These are phyloP conservation scores for Tonatia bakeri DNA, from an alignment of 2,113 vertebrate species.

Conservation along the genomic window DNA sequence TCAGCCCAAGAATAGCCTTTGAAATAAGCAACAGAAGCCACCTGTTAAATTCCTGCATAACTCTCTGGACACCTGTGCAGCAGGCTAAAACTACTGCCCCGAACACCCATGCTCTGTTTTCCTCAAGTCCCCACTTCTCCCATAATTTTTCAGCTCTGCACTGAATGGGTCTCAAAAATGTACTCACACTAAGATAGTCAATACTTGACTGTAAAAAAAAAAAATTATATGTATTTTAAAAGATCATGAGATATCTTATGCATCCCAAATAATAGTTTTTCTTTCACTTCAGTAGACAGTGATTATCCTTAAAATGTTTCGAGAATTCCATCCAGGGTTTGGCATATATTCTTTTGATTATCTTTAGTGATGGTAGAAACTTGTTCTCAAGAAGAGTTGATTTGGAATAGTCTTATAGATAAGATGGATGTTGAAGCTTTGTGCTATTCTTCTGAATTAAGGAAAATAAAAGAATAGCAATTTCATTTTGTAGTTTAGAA, in stretches of 20 bases:
- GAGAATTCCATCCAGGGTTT: background rate
- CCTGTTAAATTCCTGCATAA: background rate
- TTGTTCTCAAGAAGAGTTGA: background rate
- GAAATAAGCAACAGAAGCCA: background rate
- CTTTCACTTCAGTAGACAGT: background rate
- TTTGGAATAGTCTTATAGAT: background rate
- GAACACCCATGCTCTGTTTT: background rate
- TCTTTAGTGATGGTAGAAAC: background rate
- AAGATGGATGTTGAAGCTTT: background rate
- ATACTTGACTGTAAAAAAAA: background rate
- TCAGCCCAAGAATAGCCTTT: background rate
- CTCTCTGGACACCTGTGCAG: background rate
- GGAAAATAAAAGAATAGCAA: background rate
- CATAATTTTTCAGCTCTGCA: background rate
- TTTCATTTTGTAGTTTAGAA: conserved; percentile 15
- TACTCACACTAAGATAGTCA: background rate
- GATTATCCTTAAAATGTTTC: background rate
- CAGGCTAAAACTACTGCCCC: background rate
- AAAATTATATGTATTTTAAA: background rate
- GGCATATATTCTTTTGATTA: background rate
- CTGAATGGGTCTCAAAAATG: background rate
- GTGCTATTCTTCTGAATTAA: background rate
- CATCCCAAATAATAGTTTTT: background rate
- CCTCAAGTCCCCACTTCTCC: background rate
- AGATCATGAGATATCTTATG: background rate